These are phyloP conservation scores for Sphaeridia pumilis DNA, from an alignment of 2,888 invertebrate genomes.

Conservation along the genomic window DNA sequence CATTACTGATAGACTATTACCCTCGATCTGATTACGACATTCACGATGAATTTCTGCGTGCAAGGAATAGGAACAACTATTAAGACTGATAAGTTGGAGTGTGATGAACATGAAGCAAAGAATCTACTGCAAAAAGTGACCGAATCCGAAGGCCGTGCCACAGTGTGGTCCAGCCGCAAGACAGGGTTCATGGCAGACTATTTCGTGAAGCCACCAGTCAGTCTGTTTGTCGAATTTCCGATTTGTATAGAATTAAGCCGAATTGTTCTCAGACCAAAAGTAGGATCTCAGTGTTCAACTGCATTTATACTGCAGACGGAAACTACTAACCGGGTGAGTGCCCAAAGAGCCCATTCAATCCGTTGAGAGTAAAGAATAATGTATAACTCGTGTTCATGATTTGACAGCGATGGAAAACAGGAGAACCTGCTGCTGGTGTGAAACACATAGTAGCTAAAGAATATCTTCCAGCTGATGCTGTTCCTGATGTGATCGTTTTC, in stretches of 20 bases:
- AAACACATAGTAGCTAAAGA: slow-evolving; percentile 14
- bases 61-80: slow-evolving; percentile 49
- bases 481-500: slow-evolving; percentile 27
- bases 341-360: too few species aligned
- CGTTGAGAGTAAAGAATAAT: too few species aligned
- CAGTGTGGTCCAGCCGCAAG: slow-evolving; percentile 35
- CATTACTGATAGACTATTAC: too few species aligned
- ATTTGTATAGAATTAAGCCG: slow-evolving; percentile 43
- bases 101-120: slow-evolving; percentile 44
- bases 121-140: background rate
- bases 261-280: slow-evolving; percentile 51
- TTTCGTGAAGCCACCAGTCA: slow-evolving; percentile 59
- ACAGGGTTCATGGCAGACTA: slow-evolving; percentile 58
- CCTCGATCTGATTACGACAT: background rate
- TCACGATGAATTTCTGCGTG: slow-evolving; percentile 50
- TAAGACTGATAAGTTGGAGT: slow-evolving; percentile 47
- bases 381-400: too few species aligned
- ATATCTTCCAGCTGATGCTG: slow-evolving; percentile 9
- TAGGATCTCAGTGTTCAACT: slow-evolving; percentile 55
- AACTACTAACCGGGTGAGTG: slow-evolving; percentile 23
- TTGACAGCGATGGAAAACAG: slow-evolving; percentile 1
- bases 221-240: slow-evolving; percentile 51
- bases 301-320: slow-evolving; percentile 49
- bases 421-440: background rate
- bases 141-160: slow-evolving; percentile 38